A percentile compares a stretch with the other conserved stretches of the same genome.
These are phyloP conservation scores for Sweltsa coloradensis DNA, from an alignment of 1,140 invertebrate genomes.

Conservation along the genomic window DNA sequence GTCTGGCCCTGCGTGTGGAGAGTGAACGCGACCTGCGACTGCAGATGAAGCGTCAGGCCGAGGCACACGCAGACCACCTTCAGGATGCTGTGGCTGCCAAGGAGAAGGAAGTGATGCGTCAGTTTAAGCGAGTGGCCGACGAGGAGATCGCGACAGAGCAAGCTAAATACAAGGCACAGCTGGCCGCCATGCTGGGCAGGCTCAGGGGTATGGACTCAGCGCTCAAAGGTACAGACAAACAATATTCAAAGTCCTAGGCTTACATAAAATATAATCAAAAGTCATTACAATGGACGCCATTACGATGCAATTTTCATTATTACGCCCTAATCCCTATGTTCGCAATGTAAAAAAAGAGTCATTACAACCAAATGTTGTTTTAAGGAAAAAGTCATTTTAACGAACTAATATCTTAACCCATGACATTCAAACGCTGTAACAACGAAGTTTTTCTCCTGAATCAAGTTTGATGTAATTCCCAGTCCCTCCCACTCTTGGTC, in stretches of 20 bases:
- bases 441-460: too few species aligned
- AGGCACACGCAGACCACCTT: slow-evolving; percentile 73
- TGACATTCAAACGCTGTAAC: too few species aligned
- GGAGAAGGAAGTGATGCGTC: slow-evolving; percentile 51
- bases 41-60: slow-evolving; percentile 65
- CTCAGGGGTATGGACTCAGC: slow-evolving; percentile 79
- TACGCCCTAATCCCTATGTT: too few species aligned
- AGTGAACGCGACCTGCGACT: slow-evolving; percentile 60
- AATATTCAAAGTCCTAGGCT: not conserved
- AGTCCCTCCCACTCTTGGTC: too few species aligned
- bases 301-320: too few species aligned
- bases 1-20: slow-evolving; percentile 44
- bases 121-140: slow-evolving; percentile 47
- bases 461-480: too few species aligned
- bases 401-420: too few species aligned
- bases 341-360: too few species aligned
- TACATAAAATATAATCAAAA: too few species aligned
- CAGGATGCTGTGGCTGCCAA: slow-evolving; percentile 57
- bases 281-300: too few species aligned
- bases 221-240: slow-evolving; percentile 52
- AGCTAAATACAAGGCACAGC: slow-evolving; percentile 57
- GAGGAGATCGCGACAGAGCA: slow-evolving; percentile 57
- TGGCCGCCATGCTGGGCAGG: slow-evolving; percentile 68
- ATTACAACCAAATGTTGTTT: too few species aligned
- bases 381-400: too few species aligned